Conservation (phyloP, 2,888 invertebrate genomes). For the Drosophila barbarae region DNA sequence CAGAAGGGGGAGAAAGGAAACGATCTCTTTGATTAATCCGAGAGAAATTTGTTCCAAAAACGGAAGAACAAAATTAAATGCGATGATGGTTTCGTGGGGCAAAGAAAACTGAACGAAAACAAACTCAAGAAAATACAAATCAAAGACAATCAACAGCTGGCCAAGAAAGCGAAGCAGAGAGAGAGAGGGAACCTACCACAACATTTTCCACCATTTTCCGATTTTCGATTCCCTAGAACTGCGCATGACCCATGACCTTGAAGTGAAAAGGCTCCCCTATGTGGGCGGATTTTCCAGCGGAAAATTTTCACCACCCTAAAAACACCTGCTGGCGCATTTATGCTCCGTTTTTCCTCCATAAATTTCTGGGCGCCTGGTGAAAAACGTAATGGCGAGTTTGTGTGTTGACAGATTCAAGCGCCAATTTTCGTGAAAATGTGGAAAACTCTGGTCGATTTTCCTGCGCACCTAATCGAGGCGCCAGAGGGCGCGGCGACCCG, state of each 20-base stretch:
- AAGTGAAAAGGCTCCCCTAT: conserved; percentile 33
- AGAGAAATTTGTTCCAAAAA: conserved; percentile 53
- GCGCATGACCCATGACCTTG: conserved; percentile 77
- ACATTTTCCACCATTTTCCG: conserved; percentile 42
- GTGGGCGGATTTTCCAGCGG: conserved; percentile 21
- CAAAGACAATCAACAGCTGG: conserved; percentile 54
- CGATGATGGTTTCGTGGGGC: conserved; percentile 4
- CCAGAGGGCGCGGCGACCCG: conserved; percentile 72
- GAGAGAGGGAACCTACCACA: conserved; percentile 62
- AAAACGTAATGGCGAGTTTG: conserved; percentile 76
- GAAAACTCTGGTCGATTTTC: conserved; percentile 11
- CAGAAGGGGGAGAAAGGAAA: background rate
- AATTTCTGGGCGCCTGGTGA: conserved; percentile 60
- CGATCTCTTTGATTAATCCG: conserved; percentile 35
- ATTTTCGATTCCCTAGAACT: conserved; percentile 20
- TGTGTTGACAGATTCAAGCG: conserved; percentile 67
- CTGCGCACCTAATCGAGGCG: conserved; percentile 74
- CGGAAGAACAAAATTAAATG: conserved; percentile 34
- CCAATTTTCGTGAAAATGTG: conserved; percentile 47
- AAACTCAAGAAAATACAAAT: conserved; percentile 16
- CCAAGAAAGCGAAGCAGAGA: background rate
- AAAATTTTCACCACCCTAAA: conserved; percentile 14
- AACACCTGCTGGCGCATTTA: conserved; percentile 16
- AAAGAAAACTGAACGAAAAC: conserved; percentile 26
- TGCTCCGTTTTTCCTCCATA: background rate